Conservation (phyloP, 1,140 invertebrate genomes). For the Acyrthosiphon pisum region DNA sequence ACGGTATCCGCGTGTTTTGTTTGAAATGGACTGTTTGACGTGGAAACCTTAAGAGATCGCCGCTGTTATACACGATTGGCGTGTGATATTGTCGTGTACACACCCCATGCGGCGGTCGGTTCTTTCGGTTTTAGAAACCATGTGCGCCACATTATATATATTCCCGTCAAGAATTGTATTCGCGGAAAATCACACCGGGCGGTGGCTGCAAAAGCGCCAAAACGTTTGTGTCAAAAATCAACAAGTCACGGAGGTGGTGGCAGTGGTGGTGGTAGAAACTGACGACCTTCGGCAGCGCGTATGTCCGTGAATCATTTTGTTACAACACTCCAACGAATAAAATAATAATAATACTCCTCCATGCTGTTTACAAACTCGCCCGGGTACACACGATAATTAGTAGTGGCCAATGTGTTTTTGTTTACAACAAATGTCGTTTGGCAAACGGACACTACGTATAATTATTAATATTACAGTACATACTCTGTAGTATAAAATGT, state of each 20-base stretch:
- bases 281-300: conserved; percentile 7
- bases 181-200: neutral
- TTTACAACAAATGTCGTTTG: neutral
- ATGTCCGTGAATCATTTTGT: conserved; percentile 23
- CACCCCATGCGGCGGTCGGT: conserved; percentile 3
- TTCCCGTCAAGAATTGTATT: neutral
- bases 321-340: neutral
- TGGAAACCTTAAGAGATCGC: neutral
- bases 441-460: neutral
- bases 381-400: neutral
- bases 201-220: neutral
- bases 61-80: neutral
- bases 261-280: neutral
- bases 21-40: conserved; percentile 3
- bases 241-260: conserved; percentile 19
- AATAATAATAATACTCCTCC: neutral
- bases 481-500: neutral
- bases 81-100: neutral
- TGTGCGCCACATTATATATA: neutral
- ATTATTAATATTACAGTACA: no score
- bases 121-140: neutral
- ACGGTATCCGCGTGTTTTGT: neutral
- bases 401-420: neutral
- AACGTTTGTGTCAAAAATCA: conserved; percentile 31
- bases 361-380: neutral